These are phyloP conservation scores for Potorous gilbertii DNA, from an alignment of 2,797 vertebrate species.

Conservation along the genomic window DNA sequence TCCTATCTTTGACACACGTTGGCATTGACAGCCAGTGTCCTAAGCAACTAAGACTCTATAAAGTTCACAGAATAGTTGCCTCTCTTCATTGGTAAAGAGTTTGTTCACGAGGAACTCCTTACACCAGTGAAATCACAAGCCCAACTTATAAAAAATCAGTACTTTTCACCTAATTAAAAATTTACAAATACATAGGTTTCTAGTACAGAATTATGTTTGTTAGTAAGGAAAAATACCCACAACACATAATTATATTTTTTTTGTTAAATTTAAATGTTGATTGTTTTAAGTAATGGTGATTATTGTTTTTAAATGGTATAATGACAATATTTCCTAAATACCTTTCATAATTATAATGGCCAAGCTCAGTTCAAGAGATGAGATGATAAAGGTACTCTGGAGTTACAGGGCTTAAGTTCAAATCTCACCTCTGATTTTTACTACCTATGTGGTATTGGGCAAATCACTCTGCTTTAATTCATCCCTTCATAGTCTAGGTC, in stretches of 20 bases:
- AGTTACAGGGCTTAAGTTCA: background rate
- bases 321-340: background rate
- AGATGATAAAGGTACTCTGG: background rate
- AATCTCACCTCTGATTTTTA: background rate
- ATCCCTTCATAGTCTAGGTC: background rate
- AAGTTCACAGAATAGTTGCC: background rate
- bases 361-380: background rate
- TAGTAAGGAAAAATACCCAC: background rate
- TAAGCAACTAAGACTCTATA: background rate
- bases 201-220: background rate
- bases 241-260: background rate
- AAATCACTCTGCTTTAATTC: background rate
- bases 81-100: background rate
- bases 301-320: background rate
- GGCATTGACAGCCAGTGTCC: background rate
- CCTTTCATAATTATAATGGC: background rate
- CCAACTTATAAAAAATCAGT: background rate
- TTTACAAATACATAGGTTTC: background rate
- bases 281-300: background rate
- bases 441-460: background rate
- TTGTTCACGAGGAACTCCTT: background rate
- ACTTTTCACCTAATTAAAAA: background rate
- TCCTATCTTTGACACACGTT: background rate
- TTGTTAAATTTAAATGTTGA: background rate
- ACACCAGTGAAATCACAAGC: background rate